Percentiles rank a stretch among this genome's conserved stretches.
phyloP scores from a whole-genome alignment of 2,797 vertebrate genomes.

The Microchirus variegatus region DNA sequence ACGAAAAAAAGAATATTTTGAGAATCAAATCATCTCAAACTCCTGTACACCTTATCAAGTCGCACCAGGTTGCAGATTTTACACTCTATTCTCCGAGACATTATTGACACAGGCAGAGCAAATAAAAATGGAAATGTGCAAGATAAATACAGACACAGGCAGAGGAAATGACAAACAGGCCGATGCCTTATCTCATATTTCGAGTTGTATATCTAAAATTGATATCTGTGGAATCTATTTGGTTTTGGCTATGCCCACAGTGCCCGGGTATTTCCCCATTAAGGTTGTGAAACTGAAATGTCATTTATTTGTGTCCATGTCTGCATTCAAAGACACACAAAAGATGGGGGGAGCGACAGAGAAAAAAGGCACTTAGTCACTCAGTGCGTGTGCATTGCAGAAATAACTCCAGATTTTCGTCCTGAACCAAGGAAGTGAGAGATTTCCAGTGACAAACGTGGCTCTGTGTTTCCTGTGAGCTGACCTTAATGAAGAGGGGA shows the following conservation, averaged over 20 bases:
- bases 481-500: constrained; percentile 55
- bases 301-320: constrained; percentile 7
- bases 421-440: constrained; percentile 7
- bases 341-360: too few relatives aligned
- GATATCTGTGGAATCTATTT: constrained; percentile 22
- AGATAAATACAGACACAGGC: constrained; percentile 31
- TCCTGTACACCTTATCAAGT: constrained; percentile 9
- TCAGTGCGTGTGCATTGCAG: neutral
- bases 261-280: neutral
- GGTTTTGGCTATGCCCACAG: neutral
- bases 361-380: neutral
- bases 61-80: constrained; percentile 2
- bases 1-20: too few relatives aligned
- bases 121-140: constrained; percentile 44
- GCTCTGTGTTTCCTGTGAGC: constrained; percentile 38
- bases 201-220: constrained; percentile 2
- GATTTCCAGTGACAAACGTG: constrained; percentile 25
- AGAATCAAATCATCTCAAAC: constrained; percentile 10
- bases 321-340: neutral
- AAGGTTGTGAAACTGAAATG: constrained; percentile 4
- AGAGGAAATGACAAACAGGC: constrained; percentile 22
- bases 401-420: neutral
- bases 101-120: constrained; percentile 11
- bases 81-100: constrained; percentile 9
- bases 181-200: constrained; percentile 26